Evolutionary conservation across 2,113 vertebrate species (phyloP), one percentile per base, ranked within the genome.

Genomic region (Notarius quadriscutis): DNA sequence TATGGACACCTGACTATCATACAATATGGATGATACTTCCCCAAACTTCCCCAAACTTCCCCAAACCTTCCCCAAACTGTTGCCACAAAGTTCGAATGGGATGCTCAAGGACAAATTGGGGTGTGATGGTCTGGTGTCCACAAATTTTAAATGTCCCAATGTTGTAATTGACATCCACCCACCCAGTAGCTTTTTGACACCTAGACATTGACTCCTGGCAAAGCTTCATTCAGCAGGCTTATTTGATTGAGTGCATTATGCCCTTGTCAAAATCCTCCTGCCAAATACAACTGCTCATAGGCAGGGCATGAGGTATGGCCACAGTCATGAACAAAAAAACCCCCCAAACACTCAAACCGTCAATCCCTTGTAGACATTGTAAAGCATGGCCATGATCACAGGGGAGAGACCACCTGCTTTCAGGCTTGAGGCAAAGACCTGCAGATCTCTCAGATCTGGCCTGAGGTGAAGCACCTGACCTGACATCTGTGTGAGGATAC

Each of bases 381-480:
- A 11, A 71, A 57, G n/a, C 83, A 53, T 51, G 12, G 51, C 65
- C 11, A 50, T 62, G 22, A 85, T 58, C 72, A 85, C 25, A 65
- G 74, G 72, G 34, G 22, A 77, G 12, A 63, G 71, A 75, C 53
- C 57, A 65, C 74, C 60, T 67, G 62, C 75, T 86, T 10, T 86
- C 25, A 80, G 48, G 50, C 75, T 80, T 18, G 17, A 80, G 77
- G 77, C 77, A 57, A 80, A 86, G 25, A 34, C 3, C 77, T n/a
- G 50, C 27, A 78, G 57, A 63, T 63, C 22, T 50, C 84, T 48
- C 11, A 79, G n/a, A 79, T 55, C n/a, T 80, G 84, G 58, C 50
- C 77, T 71, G 62, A 34, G 62, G 48, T 71, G 9, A 86, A 81
- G 65, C 85, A 81, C 63, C 77, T 86, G 77, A 69, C 48, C 67